Percentiles rank a stretch among this genome's conserved stretches.
Evolutionary conservation across 2,888 invertebrate species (phyloP).

Genomic region (Apamea monoglypha): DNA sequence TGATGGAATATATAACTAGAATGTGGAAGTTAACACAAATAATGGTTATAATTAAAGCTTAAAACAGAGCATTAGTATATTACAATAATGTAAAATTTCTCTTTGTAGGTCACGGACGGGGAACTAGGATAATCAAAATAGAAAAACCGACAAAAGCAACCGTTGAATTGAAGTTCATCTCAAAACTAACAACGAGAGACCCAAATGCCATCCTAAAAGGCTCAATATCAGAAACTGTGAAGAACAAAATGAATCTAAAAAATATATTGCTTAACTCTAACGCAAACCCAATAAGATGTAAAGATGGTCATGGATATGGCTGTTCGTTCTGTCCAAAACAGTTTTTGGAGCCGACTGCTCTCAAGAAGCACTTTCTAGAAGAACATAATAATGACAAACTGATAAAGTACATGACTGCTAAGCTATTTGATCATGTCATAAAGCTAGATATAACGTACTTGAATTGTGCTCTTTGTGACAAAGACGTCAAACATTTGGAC

Average conservation of each 20-base stretch:
- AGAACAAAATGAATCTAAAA: constrained; percentile 73
- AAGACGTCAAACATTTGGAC: constrained; percentile 69
- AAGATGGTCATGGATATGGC: constrained; percentile 74
- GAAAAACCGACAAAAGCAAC: constrained; percentile 63
- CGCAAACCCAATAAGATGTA: constrained; percentile 76
- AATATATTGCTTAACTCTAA: constrained; percentile 77
- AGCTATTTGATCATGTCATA: constrained; percentile 72
- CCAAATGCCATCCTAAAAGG: constrained; percentile 5
- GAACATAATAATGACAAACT: constrained; percentile 74
- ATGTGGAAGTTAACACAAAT: constrained; percentile 3
- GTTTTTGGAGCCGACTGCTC: constrained; percentile 69
- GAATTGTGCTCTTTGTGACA: constrained; percentile 75
- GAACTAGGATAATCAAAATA: constrained; percentile 70
- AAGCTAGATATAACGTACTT: constrained; percentile 79
- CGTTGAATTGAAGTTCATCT: constrained; percentile 71
- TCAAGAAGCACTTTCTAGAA: constrained; percentile 77
- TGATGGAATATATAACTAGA: neutral
- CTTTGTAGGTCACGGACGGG: constrained; percentile 70
- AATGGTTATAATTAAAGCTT: neutral
- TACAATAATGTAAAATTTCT: constrained; percentile 67
- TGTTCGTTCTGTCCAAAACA: constrained; percentile 75
- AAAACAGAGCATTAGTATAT: constrained; percentile 10
- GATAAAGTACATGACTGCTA: constrained; percentile 69
- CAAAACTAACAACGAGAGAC: constrained; percentile 49
- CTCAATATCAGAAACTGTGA: constrained; percentile 43